Evolutionary conservation across 2,797 vertebrate genomes (phyloP), one percentile per base, ranked within the genome.

Genomic region (Anguilla anguilla): DNA sequence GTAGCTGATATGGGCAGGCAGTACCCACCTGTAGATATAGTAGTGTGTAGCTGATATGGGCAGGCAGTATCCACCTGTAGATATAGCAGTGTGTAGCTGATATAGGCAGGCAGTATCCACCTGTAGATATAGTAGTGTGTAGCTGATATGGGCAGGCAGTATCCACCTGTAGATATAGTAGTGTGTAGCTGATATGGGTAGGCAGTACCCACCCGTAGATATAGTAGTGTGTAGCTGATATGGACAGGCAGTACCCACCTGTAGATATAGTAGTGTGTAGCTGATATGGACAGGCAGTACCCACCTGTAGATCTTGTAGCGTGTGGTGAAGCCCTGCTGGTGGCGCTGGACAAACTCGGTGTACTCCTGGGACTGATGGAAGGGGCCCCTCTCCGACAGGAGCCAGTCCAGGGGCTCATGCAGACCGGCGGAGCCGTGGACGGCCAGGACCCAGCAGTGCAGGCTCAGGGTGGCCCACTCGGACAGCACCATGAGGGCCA

Each of bases 291-390:
- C 25, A 67, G 25, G 7, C 11, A n/a, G 25, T 28, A n/a, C 22
- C 6, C n/a, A 97, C 96, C 96, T 96, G 94, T 96, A 96, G 92
- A 97, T 96, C 92, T 96, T 94, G 92, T 97, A 97, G 91, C 96
- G 95, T 92, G 96, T 97, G 94, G 96, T 96, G 93, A 96, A 97
- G 84, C 96, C 96, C 89, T 97, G 96, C 81, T 95, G 95, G 92
- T 95, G 94, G 69, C 96, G 94, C 90, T 97, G 96, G 91, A 94
- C 90, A 89, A 96, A 97, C 86, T 97, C 96, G n/a, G 94, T 91
- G 28, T 97, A 97, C 79, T 96, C 96, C 90, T 96, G 96, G 3
- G 96, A 94, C 1, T 94, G 93, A 92, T 97, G 94, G 92, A 97
- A 97, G 39, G 96, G 96, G 53, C 96, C 96, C 3, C 95, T 94